Base-by-base conservation (phyloP, 2,113 vertebrate genomes). In the Petrocephalus zakoni region DNA sequence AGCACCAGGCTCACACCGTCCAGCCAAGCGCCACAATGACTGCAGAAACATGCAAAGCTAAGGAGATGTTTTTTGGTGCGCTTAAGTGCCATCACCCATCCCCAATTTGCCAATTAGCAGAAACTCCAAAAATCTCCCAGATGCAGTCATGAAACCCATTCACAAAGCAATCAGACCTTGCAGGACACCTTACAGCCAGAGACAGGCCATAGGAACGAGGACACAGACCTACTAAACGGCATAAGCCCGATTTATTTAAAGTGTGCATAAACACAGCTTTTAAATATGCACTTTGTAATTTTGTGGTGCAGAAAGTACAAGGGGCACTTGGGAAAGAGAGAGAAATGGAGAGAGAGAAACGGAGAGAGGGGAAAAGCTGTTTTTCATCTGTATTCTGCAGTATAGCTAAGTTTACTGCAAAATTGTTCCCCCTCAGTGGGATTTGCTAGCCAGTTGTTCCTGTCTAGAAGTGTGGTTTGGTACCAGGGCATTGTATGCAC, bases 281-380 rank as follows among this genome's bases (percentile, higher is more conserved):
- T 90, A 87, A 93, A 94, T 94, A 93, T 92, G 93, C 92, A 95
- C 91, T 25, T 93, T 94, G 93, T 95, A 94, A 95, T 95, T 95
- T 95, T 94, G 95, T 89, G 94, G 94, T 88, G 34, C 42, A 42
- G 58, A 87, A 91, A 89, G 90, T 78, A 92, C 92, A 91, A 89
- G 87, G 89, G 92, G 91, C 92, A 93, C 92, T 85, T 87, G 90
- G 90, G 92, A 90, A 89, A 92, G 87, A 22, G 53, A 58, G 42
- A 42, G 42, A 42, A 3, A 42, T 3, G 3, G 42, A 42, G 42
- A 42, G 42, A 42, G 42, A 42, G 42, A 42, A 42, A 42, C 42
- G 42, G 87, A 22, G 53, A 58, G 84, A 78, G 53, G 19, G 52
- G 87, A 51, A 52, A 85, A 81, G 82, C 46, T 88, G 68, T 58